Evolutionary conservation across 2,797 vertebrate genomes (phyloP).

Genomic region (Pseudochaenichthys georgianus): DNA sequence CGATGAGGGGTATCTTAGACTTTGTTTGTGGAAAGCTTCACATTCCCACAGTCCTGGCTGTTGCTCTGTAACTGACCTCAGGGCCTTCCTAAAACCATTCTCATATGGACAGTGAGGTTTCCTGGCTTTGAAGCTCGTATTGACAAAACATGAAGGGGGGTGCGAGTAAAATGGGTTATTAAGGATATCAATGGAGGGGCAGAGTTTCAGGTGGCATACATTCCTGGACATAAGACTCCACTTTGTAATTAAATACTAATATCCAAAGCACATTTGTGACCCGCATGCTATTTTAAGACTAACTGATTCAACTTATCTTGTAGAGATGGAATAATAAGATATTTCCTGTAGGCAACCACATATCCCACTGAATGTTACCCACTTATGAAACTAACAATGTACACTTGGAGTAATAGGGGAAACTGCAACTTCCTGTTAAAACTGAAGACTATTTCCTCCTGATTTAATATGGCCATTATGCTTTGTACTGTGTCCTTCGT

Average conservation of each 20-base stretch:
- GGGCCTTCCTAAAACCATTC: slow-evolving; percentile 61
- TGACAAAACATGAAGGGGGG: slow-evolving; percentile 48
- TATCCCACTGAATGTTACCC: slow-evolving; percentile 13
- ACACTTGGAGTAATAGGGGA: slow-evolving; percentile 8
- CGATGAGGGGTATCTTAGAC: slow-evolving; percentile 50
- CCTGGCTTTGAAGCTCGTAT: slow-evolving; percentile 61
- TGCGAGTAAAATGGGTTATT: not conserved
- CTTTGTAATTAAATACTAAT: not conserved
- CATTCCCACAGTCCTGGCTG: slow-evolving; percentile 68
- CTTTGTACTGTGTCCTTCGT: not conserved
- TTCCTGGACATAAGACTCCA: not conserved
- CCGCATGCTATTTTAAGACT: not conserved
- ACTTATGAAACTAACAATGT: slow-evolving; percentile 18
- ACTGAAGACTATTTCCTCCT: not conserved
- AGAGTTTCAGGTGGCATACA: slow-evolving; percentile 18
- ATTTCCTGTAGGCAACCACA: slow-evolving; percentile 10
- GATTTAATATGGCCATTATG: not conserved
- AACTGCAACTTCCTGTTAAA: not conserved
- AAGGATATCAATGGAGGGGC: slow-evolving; percentile 7
- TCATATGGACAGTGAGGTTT: slow-evolving; percentile 66
- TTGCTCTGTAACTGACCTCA: slow-evolving; percentile 61
- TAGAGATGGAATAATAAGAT: not conserved
- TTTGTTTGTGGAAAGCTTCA: slow-evolving; percentile 68
- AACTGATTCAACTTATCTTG: slow-evolving; percentile 5
- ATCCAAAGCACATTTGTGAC: not conserved